A percentile compares a stretch with the other conserved stretches of the same genome.
Evolutionary conservation across 64 coral and sea anemone genomes (phyloP).

Genomic region (Astreopora myriophthalma): DNA sequence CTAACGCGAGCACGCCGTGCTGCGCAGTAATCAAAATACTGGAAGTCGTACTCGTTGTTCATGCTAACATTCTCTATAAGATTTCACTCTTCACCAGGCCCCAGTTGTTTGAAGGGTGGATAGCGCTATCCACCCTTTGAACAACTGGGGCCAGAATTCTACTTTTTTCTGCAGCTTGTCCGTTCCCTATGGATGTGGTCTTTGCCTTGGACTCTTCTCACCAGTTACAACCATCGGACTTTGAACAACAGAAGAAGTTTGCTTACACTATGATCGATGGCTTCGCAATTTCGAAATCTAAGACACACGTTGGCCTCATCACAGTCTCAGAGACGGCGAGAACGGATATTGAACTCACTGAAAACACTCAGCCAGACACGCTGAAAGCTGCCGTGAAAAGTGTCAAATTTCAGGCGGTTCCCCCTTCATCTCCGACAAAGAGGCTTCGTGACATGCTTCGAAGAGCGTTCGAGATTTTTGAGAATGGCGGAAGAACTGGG

Average conservation of each 20-base stretch:
- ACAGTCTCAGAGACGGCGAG: constrained; percentile 12
- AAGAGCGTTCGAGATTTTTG: background rate
- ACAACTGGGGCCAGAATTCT: too few relatives aligned
- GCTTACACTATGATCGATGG: constrained; percentile 40
- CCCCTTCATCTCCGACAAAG: background rate
- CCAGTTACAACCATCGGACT: constrained; percentile 17
- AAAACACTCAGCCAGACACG: background rate
- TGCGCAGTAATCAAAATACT: too few relatives aligned
- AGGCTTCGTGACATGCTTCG: background rate
- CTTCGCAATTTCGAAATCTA: constrained; percentile 58
- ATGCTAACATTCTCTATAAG: too few relatives aligned
- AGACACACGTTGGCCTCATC: constrained; percentile 64
- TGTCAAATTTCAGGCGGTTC: background rate
- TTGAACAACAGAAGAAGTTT: constrained; percentile 52
- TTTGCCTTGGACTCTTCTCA: constrained; percentile 71
- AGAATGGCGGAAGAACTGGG: background rate
- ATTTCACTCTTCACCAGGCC: too few relatives aligned
- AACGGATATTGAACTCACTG: constrained; percentile 11
- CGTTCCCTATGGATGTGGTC: constrained; percentile 74
- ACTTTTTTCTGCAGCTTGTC: constrained; percentile 54
- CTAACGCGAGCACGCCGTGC: too few relatives aligned
- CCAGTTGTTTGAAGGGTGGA: too few relatives aligned
- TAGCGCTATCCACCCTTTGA: too few relatives aligned
- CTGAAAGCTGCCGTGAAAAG: background rate
- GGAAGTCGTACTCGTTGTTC: too few relatives aligned